Percentiles rank a stretch among this genome's conserved stretches.
Conservation (phyloP, 2,888 invertebrate species). For the Matsumyia berberina region DNA sequence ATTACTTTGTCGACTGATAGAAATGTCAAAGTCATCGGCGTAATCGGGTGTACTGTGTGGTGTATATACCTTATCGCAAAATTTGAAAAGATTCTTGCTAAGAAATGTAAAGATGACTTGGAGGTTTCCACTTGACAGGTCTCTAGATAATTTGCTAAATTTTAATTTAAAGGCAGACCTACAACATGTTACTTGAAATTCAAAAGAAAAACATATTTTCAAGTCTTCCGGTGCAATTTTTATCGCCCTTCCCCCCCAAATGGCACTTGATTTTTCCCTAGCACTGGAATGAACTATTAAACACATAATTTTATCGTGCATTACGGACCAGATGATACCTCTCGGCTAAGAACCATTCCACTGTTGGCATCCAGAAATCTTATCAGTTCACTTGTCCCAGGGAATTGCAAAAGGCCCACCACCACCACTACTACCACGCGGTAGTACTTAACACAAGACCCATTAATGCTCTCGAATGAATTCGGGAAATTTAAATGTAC, state of each 20-base stretch:
- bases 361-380: conserved; percentile 50
- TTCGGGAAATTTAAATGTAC: conserved; percentile 71
- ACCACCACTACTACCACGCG: conserved; percentile 41
- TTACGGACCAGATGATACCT: conserved; percentile 66
- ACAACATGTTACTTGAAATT: neutral
- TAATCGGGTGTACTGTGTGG: conserved; percentile 8
- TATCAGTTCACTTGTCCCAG: conserved; percentile 56
- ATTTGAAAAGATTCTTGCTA: neutral
- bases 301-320: conserved; percentile 64
- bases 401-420: conserved; percentile 33
- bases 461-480: conserved; percentile 71
- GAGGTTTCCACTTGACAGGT: neutral
- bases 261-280: conserved; percentile 67
- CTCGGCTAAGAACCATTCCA: conserved; percentile 62
- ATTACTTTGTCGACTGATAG: too few relatives aligned
- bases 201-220: conserved; percentile 7
- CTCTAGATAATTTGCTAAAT: conserved; percentile 22
- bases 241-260: conserved; percentile 42
- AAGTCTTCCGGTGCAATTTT: conserved; percentile 10
- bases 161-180: neutral
- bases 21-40: neutral
- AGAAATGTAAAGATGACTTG: neutral
- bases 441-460: conserved; percentile 64
- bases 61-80: neutral
- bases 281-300: conserved; percentile 61